Base-by-base conservation (phyloP, 2,113 vertebrate species). In the Indicator indicator region DNA sequence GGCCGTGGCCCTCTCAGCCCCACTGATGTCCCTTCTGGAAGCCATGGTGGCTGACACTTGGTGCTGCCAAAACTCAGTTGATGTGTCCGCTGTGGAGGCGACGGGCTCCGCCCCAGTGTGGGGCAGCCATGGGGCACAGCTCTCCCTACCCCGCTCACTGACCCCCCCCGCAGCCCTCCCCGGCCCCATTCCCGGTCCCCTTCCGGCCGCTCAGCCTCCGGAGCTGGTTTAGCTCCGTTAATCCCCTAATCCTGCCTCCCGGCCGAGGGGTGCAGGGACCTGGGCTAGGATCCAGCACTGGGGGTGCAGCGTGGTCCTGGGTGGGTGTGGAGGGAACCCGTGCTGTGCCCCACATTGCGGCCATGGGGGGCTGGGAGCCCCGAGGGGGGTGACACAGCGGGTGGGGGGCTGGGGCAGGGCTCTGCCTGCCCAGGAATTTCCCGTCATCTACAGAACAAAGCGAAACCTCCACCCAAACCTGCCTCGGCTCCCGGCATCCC, bases 361-460 rank as follows among this genome's bases (percentile, higher is more conserved):
- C 83, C 46, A 1, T 33, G 38, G 62, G 58, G 83, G 88, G 72
- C 74, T 50, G 93, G 82, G 91, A 89, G 59, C 73, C 79, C 32
- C 16, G 28, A 63, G 76, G 87, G 87, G 36, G 55, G 73, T 83
- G 64, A 83, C 86, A 76, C 63, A 91, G 18, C 27, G 63, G 33
- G 64, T 32, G 30, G 65, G 36, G 62, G 77, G 71, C 28, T 62
- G 79, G 68, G 71, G 54, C 88, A 54, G 93, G 62, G 59, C 82
- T 55, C 38, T 96, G 88, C 93, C 78, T 63, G 85, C 91, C 40
- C 70, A 84, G 94, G 95, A 95, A 96, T 95, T 96, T 96, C 95
- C 91, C 89, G 14, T 90, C 89, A 46, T 93, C 58, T 63, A 4
- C 8, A 8, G 63, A 88, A 95, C 93, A 95, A 96, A 95, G 95